phyloP scores from a whole-genome alignment of 2,797 vertebrate species.

The Emydoidea blandingii region DNA sequence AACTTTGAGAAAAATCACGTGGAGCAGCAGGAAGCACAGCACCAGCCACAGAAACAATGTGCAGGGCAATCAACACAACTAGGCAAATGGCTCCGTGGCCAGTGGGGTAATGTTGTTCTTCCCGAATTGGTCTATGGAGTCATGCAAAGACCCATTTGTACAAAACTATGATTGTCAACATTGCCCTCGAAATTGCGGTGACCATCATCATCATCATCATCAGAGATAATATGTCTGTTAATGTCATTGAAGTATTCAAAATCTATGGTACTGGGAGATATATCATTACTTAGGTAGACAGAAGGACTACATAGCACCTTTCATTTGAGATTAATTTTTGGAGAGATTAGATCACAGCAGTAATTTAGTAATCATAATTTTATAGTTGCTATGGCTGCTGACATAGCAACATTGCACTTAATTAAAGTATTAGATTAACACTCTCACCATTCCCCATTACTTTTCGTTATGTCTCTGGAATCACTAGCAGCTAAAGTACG shows the following conservation, averaged over 20 bases:
- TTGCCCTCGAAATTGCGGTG: background rate
- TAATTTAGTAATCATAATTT: background rate
- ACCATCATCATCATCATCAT: background rate
- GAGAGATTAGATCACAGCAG: background rate
- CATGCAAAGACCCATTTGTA: background rate
- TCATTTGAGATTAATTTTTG: background rate
- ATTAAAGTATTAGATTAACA: background rate
- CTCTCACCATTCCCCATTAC: accelerated
- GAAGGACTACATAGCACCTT: background rate
- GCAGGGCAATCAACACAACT: background rate
- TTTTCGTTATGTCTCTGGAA: background rate
- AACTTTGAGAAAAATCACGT: background rate
- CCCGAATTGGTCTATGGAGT: background rate
- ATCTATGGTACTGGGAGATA: accelerated
- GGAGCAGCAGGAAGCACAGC: background rate
- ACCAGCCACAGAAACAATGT: background rate
- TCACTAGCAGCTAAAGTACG: accelerated
- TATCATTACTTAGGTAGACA: background rate
- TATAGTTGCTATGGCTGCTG: background rate
- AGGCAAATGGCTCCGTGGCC: background rate
- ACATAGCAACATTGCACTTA: background rate
- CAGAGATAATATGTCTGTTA: background rate
- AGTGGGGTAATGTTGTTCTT: background rate
- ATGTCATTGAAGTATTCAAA: background rate
- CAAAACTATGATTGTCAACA: background rate